Evolutionary conservation across 1,140 invertebrate species (phyloP).

Genomic region (Yoshiicerus persimilis): DNA sequence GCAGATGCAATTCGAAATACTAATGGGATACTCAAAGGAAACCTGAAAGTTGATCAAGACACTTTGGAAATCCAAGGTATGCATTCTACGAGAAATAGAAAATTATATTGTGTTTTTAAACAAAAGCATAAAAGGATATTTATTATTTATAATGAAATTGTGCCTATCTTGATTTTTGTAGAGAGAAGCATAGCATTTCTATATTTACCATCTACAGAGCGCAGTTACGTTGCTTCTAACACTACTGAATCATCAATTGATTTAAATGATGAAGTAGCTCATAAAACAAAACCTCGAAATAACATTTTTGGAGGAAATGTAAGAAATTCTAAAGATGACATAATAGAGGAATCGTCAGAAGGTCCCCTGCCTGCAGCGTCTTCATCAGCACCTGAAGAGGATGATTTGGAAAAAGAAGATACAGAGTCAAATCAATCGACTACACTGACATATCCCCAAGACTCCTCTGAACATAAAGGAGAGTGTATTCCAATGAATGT

Average conservation of each 20-base stretch:
- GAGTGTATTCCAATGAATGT: slow-evolving; percentile 44
- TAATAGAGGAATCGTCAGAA: background rate
- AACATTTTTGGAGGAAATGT: background rate
- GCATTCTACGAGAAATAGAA: background rate
- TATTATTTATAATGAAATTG: no score
- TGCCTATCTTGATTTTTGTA: background rate
- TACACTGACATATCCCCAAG: background rate
- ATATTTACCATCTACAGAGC: slow-evolving; percentile 47
- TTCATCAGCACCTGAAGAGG: background rate
- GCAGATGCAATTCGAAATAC: slow-evolving; percentile 43
- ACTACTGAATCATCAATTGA: background rate
- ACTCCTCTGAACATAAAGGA: background rate
- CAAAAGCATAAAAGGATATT: no score
- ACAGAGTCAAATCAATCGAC: background rate
- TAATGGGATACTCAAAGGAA: slow-evolving; percentile 42
- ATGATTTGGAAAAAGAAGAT: background rate
- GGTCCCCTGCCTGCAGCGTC: background rate
- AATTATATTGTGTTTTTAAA: background rate
- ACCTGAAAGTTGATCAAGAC: slow-evolving; percentile 44
- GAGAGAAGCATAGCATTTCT: slow-evolving; percentile 48
- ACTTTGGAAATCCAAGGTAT: slow-evolving; percentile 48
- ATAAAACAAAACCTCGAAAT: background rate
- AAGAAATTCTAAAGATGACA: background rate
- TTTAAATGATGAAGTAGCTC: background rate
- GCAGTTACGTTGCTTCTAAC: slow-evolving; percentile 35